phyloP scores from a whole-genome alignment of 2,113 vertebrate genomes.

The Athene noctua region DNA sequence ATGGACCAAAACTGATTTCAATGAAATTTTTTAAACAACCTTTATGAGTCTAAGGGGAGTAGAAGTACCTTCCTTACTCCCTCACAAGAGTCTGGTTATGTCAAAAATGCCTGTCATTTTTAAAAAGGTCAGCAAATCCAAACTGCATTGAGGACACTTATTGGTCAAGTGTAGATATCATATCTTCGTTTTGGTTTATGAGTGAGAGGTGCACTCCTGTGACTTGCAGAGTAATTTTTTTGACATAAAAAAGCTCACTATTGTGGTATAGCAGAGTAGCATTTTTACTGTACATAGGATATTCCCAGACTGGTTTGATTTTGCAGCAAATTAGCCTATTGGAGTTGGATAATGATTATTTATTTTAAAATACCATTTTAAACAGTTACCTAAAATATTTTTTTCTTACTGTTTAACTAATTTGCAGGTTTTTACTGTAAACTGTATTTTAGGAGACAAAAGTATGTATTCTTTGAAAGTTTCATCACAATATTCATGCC shows the following conservation, averaged over 20 bases:
- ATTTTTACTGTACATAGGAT: background rate
- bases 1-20: background rate
- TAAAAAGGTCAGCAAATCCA: background rate
- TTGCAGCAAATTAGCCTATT: background rate
- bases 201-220: background rate
- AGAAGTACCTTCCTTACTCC: background rate
- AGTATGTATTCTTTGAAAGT: background rate
- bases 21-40: background rate
- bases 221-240: background rate
- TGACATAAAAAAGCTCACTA: background rate
- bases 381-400: background rate
- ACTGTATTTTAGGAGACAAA: conserved; percentile 38
- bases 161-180: background rate
- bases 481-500: conserved; percentile 4
- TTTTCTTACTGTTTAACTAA: background rate
- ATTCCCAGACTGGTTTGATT: background rate
- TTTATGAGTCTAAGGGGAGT: background rate
- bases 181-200: background rate
- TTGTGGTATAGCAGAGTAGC: background rate
- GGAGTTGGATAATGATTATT: background rate
- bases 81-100: background rate
- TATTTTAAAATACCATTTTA: background rate
- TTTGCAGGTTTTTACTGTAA: background rate
- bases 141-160: background rate
- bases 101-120: background rate